These are phyloP conservation scores for Drosophila nikananu DNA, from an alignment of 1,140 invertebrate genomes.

Conservation along the genomic window DNA sequence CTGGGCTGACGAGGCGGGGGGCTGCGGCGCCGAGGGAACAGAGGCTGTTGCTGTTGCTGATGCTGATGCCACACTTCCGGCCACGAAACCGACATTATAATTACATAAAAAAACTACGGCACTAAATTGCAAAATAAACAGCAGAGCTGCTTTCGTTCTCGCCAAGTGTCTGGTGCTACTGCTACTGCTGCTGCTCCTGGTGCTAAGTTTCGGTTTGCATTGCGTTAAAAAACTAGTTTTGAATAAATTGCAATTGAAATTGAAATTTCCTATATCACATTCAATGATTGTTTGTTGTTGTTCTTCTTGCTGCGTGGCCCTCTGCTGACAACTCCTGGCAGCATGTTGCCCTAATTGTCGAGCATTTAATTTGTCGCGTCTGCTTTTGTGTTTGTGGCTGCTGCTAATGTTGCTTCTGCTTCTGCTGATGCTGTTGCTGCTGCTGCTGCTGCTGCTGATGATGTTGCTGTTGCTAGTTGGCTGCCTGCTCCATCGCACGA, in stretches of 20 bases:
- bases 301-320: conserved; percentile 21
- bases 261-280: conserved; percentile 80
- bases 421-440: conserved; percentile 13
- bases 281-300: conserved; percentile 77
- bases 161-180: conserved; percentile 36
- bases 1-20: conserved; percentile 28
- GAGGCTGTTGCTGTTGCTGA: conserved; percentile 12
- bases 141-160: conserved; percentile 35
- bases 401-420: conserved; percentile 28
- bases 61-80: conserved; percentile 50
- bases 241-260: conserved; percentile 81
- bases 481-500: conserved; percentile 81
- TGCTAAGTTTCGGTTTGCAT: conserved; percentile 49
- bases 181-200: conserved; percentile 12
- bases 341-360: conserved; percentile 55
- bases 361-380: conserved; percentile 35
- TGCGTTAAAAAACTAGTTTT: conserved; percentile 78
- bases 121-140: conserved; percentile 77
- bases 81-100: conserved; percentile 82
- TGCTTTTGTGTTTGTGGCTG: conserved; percentile 47
- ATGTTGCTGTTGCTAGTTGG: conserved; percentile 52
- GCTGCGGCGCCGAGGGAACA: conserved; percentile 11
- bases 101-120: conserved; percentile 82
- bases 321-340: conserved; percentile 57
- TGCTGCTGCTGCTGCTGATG: conserved; percentile 28